These are phyloP conservation scores for Dynastes maya DNA, from an alignment of 2,888 invertebrate species.

Conservation along the genomic window DNA sequence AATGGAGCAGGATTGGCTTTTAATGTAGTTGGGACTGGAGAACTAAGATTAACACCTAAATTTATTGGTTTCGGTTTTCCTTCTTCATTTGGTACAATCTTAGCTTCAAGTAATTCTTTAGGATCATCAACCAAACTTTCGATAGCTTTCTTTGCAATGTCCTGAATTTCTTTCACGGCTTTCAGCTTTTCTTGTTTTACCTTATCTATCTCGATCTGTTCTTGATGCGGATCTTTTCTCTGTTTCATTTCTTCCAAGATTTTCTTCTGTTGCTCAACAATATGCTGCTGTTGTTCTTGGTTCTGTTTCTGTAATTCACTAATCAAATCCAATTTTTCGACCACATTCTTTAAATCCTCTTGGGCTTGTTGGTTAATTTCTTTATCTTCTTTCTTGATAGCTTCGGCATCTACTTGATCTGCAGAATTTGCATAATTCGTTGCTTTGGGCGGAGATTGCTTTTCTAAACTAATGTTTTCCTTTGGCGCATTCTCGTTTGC, in stretches of 20 bases:
- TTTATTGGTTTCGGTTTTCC: conserved; percentile 10
- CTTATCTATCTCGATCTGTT: conserved; percentile 50
- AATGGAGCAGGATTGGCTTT: conserved; percentile 50
- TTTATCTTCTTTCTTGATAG: conserved; percentile 69
- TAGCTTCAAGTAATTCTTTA: conserved; percentile 20
- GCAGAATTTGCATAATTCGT: conserved; percentile 54
- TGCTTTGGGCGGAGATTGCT: conserved; percentile 8
- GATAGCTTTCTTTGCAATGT: conserved; percentile 66
- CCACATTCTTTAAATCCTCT: conserved; percentile 63
- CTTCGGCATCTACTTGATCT: conserved; percentile 70
- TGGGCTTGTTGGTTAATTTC: conserved; percentile 69
- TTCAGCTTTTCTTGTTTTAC: conserved; percentile 51
- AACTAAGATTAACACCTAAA: conserved; percentile 7
- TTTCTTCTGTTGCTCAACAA: conserved; percentile 80
- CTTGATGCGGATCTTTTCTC: conserved; percentile 71
- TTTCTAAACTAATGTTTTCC: conserved; percentile 23
- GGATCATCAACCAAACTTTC: conserved; percentile 44
- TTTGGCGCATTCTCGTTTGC: not conserved
- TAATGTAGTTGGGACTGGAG: not conserved
- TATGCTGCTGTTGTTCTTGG: conserved; percentile 76
- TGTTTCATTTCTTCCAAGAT: conserved; percentile 75
- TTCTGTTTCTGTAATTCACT: conserved; percentile 80
- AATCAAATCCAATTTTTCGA: conserved; percentile 69
- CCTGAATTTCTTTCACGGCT: conserved; percentile 66
- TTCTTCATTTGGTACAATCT: conserved; percentile 22